These are phyloP conservation scores for Malurus cyaneus DNA, from an alignment of 2,113 vertebrate genomes.

Conservation along the genomic window DNA sequence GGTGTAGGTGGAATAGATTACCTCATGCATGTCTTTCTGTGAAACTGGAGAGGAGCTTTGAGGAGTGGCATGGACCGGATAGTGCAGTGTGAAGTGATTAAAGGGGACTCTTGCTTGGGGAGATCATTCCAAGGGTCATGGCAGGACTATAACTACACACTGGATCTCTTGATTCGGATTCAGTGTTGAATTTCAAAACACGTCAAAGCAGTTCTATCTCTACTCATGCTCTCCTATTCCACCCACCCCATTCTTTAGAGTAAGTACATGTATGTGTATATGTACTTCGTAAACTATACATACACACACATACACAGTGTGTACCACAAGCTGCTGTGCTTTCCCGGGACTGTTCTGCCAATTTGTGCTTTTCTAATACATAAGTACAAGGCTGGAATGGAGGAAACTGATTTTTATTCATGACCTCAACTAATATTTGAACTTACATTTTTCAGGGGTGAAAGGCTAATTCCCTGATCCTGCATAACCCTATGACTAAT, in stretches of 20 bases:
- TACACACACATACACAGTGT: neutral
- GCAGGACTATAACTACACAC: neutral
- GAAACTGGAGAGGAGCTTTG: neutral
- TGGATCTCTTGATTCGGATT: accelerated
- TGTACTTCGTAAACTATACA: neutral
- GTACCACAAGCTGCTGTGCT: neutral
- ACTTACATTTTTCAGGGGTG: neutral
- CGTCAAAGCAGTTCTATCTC: neutral
- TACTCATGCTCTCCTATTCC: neutral
- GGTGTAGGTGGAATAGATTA: neutral
- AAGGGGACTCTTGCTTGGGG: neutral
- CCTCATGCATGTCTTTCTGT: neutral
- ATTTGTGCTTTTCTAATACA: neutral
- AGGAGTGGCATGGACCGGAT: neutral
- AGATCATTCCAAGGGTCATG: neutral
- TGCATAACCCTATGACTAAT: neutral
- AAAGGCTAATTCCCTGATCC: slow-evolving; percentile 39
- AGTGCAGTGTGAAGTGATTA: neutral
- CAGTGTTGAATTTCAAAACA: neutral
- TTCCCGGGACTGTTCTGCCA: neutral
- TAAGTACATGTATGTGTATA: neutral
- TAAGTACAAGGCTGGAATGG: neutral
- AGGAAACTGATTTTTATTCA: slow-evolving; percentile 17
- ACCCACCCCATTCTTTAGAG: neutral
- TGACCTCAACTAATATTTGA: neutral